Evolutionary conservation across 2,888 invertebrate species (phyloP), one percentile per base, ranked within the genome.

Genomic region (Petrophora chlorosata): DNA sequence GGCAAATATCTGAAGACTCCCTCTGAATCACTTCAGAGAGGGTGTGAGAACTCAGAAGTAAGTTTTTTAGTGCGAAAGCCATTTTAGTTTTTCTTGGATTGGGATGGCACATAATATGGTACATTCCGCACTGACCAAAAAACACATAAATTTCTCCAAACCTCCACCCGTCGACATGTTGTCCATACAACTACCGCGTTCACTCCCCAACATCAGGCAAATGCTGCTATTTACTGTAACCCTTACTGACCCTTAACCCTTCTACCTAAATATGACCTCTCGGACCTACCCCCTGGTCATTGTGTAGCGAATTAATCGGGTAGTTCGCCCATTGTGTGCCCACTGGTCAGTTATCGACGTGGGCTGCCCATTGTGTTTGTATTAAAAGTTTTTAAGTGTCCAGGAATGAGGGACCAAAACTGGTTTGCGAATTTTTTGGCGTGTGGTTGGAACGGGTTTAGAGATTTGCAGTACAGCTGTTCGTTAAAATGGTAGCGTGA

Each of bases 221-320:
- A 39, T 29, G 33, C 73, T 70, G 65, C 82, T 86, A 88, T 89
- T 89, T 87, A 89, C 86, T 81, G 69, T 76, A 76, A 82, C 87
- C 83, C 80, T 70, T 50, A 66, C 76, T 86, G 85, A 86, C 87
- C 88, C 85, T 72, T 88, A 75, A 88, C 85, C 88, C 80, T 51
- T 79, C 76, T 86, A 82, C 88, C 89, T 85, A 90, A 90, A 89
- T 88, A 87, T 90, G 87, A 90, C 89, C 89, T 81, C 63, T 77
- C 70, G 75, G 80, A 51, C 76, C 79, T 72, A 72, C 78, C 82
- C 83, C 81, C 79, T 23, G 43, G 79, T 73, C 81, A 84, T 90
- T 90, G 89, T 90, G 74, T 60, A 70, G 59, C 65, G 80, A 80
- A 88, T 87, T 90, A 90, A 90, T 89, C 90, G 87, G 78, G 79